Evolutionary conservation across 2,888 invertebrate species (phyloP).

Genomic region (Spialia ferax): DNA sequence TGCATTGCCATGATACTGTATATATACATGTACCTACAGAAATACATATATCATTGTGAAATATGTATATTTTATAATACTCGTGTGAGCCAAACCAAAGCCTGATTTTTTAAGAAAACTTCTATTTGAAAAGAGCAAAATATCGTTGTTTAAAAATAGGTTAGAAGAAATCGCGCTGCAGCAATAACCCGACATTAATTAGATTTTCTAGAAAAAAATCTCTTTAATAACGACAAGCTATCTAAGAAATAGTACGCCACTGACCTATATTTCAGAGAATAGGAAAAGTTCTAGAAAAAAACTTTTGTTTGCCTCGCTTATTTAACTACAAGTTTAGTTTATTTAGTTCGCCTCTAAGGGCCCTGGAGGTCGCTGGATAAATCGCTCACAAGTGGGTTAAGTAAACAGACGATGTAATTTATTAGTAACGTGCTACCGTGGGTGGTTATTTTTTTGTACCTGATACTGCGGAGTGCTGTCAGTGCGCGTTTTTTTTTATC

Average conservation of each 20-base stretch:
- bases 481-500: background rate
- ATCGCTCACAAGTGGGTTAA: slow-evolving; percentile 5
- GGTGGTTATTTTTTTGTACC: background rate
- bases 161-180: background rate
- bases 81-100: too few species aligned
- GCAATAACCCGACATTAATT: background rate
- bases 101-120: too few species aligned
- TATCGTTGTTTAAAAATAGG: background rate
- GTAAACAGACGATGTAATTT: slow-evolving; percentile 4
- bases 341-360: slow-evolving; percentile 4
- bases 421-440: background rate
- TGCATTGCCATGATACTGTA: too few species aligned
- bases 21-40: too few species aligned
- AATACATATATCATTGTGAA: too few species aligned
- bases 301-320: background rate
- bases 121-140: background rate
- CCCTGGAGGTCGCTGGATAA: background rate
- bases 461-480: background rate
- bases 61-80: too few species aligned
- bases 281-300: background rate
- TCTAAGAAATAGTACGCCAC: background rate
- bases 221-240: background rate
- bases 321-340: slow-evolving; percentile 1
- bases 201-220: too few species aligned
- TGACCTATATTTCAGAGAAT: slow-evolving; percentile 4